Percentiles rank a stretch among this genome's conserved stretches.
Conservation (phyloP, 2,797 vertebrate genomes). For the Pantherophis alleghaniensis region DNA sequence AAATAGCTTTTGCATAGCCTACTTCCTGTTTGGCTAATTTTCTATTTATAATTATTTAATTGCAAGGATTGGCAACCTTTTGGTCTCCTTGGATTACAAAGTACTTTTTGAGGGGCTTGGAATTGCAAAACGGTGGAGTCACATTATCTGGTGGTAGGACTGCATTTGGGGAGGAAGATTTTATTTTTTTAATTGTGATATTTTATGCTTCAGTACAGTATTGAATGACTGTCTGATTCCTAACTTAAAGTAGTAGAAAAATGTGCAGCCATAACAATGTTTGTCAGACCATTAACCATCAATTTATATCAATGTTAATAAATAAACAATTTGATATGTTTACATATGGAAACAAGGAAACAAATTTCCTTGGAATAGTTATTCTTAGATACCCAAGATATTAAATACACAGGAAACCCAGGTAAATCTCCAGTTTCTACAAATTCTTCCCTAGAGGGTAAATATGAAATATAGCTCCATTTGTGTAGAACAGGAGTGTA, state of each 20-base stretch:
- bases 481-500: neutral
- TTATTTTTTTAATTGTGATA: neutral
- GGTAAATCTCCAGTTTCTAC: neutral
- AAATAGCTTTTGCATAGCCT: neutral
- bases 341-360: neutral
- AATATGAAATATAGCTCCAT: neutral
- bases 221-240: neutral
- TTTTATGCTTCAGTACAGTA: neutral
- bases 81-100: neutral
- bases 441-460: neutral
- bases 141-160: neutral
- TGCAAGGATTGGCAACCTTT: neutral
- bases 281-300: neutral
- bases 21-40: neutral
- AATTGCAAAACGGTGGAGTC: neutral
- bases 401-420: neutral
- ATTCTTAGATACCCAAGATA: neutral
- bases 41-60: neutral
- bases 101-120: neutral
- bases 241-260: neutral
- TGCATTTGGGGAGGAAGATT: neutral
- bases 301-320: neutral
- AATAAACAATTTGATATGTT: neutral
- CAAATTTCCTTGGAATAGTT: neutral
- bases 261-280: neutral